phyloP scores from a whole-genome alignment of 2,888 invertebrate genomes.

The Mythimna lalbum region DNA sequence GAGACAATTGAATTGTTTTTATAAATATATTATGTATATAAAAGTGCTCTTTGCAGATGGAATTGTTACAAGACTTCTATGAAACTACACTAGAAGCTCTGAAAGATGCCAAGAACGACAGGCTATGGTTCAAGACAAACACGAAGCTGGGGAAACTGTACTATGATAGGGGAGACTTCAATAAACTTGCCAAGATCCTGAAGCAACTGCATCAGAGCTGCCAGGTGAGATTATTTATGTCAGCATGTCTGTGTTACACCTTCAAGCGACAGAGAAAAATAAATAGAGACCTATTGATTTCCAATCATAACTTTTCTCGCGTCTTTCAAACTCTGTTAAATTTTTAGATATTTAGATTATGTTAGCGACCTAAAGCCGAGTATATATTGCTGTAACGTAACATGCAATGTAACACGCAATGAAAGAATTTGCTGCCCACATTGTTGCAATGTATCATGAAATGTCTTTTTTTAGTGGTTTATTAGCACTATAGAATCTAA shows the following conservation, averaged over 20 bases:
- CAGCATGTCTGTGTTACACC: background rate
- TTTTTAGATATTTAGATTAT: background rate
- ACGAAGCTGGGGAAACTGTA: constrained; percentile 99
- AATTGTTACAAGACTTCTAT: constrained; percentile 99
- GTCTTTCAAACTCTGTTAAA: background rate
- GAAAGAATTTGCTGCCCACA: too few relatives aligned
- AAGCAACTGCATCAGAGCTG: constrained; percentile 99
- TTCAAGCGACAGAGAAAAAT: too few relatives aligned
- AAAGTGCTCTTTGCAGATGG: constrained; percentile 93
- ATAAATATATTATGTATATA: constrained; percentile 36
- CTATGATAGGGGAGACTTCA: constrained; percentile 98
- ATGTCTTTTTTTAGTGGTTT: too few relatives aligned
- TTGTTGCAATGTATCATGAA: too few relatives aligned
- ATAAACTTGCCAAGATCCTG: constrained; percentile 98
- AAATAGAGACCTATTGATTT: background rate
- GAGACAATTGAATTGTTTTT: constrained; percentile 5
- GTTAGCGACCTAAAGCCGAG: constrained; percentile 5
- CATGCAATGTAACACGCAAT: too few relatives aligned
- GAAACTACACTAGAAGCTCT: constrained; percentile 98
- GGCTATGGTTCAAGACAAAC: constrained; percentile 99
- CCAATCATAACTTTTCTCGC: background rate
- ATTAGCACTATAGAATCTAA: too few relatives aligned
- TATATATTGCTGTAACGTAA: too few relatives aligned
- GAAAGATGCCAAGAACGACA: constrained; percentile 99
- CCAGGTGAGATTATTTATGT: constrained; percentile 91